Evolutionary conservation across 1,140 invertebrate species (phyloP).

Genomic region (Cephus cinctus): DNA sequence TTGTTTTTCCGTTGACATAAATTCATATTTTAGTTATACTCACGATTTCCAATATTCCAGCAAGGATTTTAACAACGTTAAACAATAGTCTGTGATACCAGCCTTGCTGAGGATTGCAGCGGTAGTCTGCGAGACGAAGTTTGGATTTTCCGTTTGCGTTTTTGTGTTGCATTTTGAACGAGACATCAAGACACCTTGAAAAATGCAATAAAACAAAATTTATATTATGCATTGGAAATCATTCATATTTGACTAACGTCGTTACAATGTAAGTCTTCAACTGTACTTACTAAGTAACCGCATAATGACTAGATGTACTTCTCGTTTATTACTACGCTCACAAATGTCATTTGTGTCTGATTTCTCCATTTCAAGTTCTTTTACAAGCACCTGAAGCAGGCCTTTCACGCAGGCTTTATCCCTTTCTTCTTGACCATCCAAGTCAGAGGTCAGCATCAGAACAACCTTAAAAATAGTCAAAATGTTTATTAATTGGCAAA

Average conservation of each 20-base stretch:
- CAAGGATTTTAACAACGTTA: conserved; percentile 75
- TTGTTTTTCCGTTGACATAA: conserved; percentile 1
- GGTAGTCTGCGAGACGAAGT: conserved; percentile 72
- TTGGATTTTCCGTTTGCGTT: conserved; percentile 63
- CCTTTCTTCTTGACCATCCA: conserved; percentile 80
- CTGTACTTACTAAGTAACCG: conserved; percentile 67
- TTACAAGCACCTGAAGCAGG: conserved; percentile 72
- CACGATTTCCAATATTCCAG: conserved; percentile 80
- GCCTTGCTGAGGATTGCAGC: conserved; percentile 76
- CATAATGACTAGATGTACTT: conserved; percentile 88
- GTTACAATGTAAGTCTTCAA: background rate
- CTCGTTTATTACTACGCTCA: conserved; percentile 64
- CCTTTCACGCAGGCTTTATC: conserved; percentile 76
- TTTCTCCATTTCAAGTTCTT: conserved; percentile 75
- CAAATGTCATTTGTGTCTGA: conserved; percentile 59
- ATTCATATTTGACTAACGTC: conserved; percentile 1
- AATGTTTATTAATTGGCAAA: too few relatives aligned
- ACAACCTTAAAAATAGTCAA: conserved; percentile 72
- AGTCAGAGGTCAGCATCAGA: conserved; percentile 85
- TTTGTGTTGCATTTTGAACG: conserved; percentile 67
- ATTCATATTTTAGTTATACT: conserved; percentile 20
- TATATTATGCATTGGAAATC: conserved; percentile 1
- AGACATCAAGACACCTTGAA: conserved; percentile 73
- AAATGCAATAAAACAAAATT: conserved; percentile 14
- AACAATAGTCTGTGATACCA: conserved; percentile 80